A percentile compares a stretch with the other conserved stretches of the same genome.
Conservation (phyloP, 2,888 invertebrate species). For the Marronus borbonicus region DNA sequence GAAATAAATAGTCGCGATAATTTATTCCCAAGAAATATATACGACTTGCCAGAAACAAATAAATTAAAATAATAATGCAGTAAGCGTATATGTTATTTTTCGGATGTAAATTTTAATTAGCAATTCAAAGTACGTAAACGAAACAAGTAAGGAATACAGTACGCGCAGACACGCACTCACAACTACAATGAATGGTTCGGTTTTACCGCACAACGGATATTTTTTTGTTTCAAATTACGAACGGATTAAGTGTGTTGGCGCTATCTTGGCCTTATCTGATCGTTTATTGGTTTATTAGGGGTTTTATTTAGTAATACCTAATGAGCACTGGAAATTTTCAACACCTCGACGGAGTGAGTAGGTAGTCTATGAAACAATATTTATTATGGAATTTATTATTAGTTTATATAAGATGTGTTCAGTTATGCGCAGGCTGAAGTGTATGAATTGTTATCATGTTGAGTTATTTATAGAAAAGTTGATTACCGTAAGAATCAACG, state of each 20-base stretch:
- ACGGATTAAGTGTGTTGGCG: conserved; percentile 33
- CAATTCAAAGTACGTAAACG: conserved; percentile 46
- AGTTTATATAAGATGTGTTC: not conserved
- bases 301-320: conserved; percentile 31
- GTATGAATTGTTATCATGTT: too few species aligned
- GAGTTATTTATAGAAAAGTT: too few species aligned
- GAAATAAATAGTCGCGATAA: conserved; percentile 44
- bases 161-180: conserved; percentile 21
- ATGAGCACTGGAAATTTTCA: conserved; percentile 29
- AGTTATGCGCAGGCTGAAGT: not conserved
- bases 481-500: too few species aligned
- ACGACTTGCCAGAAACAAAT: conserved; percentile 48
- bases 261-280: conserved; percentile 39
- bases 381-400: not conserved
- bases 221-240: conserved; percentile 23
- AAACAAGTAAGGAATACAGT: conserved; percentile 46
- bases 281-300: conserved; percentile 39
- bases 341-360: conserved; percentile 14
- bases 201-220: conserved; percentile 22
- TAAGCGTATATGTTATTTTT: conserved; percentile 50
- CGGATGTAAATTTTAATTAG: conserved; percentile 49
- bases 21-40: conserved; percentile 44
- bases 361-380: not conserved
- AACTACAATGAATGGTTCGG: conserved; percentile 12
- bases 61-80: conserved; percentile 51